Conservation (phyloP, 2,797 vertebrate species). For the Clarias laeviceps region DNA sequence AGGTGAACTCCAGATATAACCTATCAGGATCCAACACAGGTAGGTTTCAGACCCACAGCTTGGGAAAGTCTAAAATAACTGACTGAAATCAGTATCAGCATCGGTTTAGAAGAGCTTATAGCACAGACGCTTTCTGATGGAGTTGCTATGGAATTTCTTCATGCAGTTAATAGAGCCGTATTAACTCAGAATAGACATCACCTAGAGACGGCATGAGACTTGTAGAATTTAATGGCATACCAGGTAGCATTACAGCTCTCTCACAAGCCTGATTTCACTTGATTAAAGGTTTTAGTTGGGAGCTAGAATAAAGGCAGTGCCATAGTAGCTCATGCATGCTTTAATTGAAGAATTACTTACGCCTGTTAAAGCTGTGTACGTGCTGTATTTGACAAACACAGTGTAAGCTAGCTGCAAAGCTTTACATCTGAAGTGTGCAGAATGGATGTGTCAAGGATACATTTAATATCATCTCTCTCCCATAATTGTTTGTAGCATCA, state of each 20-base stretch:
- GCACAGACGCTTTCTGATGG: background rate
- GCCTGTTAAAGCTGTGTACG: background rate
- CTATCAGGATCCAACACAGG: conserved; percentile 95
- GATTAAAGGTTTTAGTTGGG: background rate
- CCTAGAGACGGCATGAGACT: conserved; percentile 15
- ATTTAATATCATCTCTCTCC: background rate
- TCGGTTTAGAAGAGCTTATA: background rate
- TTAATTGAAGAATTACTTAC: conserved; percentile 1
- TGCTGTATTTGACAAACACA: background rate
- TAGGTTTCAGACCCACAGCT: conserved; percentile 64
- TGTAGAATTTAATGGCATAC: background rate
- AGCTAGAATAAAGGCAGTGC: background rate
- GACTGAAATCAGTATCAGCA: background rate
- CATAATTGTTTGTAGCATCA: background rate
- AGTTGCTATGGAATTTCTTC: conserved; percentile 17
- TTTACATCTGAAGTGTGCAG: background rate
- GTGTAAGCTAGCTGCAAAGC: background rate
- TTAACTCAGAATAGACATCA: conserved; percentile 4
- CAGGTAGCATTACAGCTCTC: conserved; percentile 1
- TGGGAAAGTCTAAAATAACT: background rate
- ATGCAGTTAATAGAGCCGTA: background rate
- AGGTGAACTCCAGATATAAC: conserved; percentile 94
- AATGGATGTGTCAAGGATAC: background rate
- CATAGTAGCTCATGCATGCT: background rate
- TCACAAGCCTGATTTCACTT: conserved; percentile 7